These are phyloP conservation scores for Taxidea taxus DNA, from an alignment of 2,113 vertebrate species.

Conservation along the genomic window DNA sequence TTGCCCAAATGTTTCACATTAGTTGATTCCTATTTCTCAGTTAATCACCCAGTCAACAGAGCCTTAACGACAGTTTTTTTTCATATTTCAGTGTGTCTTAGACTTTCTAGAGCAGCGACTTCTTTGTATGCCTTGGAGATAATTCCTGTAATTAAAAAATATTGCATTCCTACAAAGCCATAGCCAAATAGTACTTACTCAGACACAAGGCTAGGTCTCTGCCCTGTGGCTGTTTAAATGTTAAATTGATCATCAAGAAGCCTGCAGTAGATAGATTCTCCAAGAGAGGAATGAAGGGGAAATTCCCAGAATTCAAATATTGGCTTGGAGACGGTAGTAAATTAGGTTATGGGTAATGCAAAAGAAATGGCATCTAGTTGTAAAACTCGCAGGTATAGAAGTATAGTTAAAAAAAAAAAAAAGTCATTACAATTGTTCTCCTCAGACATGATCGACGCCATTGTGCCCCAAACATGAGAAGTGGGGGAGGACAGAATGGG, in stretches of 20 bases:
- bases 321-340: background rate
- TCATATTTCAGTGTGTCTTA: background rate
- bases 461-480: background rate
- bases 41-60: conserved; percentile 25
- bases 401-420: background rate
- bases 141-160: background rate
- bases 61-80: background rate
- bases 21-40: conserved; percentile 7
- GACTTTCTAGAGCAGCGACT: background rate
- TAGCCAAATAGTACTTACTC: background rate
- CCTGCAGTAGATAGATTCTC: background rate
- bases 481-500: accelerated
- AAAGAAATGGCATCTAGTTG: background rate
- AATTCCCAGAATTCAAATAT: background rate
- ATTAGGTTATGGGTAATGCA: background rate
- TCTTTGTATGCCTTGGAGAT: background rate
- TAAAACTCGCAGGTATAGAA: background rate
- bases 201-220: background rate
- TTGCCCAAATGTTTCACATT: conserved; percentile 28
- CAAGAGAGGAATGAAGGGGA: background rate
- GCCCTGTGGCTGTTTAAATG: background rate
- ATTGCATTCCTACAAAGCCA: conserved; percentile 17
- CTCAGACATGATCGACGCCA: background rate
- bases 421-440: background rate
- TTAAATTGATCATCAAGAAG: background rate